Percentiles rank a stretch among this genome's conserved stretches.
Conservation (phyloP, 1,140 invertebrate species). For the Nephila pilipes region DNA sequence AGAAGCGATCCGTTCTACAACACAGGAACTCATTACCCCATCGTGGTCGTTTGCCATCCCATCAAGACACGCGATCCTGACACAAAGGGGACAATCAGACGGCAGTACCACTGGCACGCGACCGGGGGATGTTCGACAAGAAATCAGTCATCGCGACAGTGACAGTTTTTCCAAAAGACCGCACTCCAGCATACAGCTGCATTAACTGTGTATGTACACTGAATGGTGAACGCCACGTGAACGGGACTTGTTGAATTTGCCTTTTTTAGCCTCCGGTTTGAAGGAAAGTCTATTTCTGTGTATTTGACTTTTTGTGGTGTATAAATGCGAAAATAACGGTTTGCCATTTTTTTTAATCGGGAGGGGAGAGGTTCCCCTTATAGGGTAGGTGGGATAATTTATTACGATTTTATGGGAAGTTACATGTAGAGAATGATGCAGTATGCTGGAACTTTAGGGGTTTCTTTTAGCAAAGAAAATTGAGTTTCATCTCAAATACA, state of each 20-base stretch:
- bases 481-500: background rate
- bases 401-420: background rate
- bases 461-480: too few relatives aligned
- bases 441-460: background rate
- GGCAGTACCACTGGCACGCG: conserved; percentile 57
- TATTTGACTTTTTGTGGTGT: conserved; percentile 21
- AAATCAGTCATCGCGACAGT: conserved; percentile 52
- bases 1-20: conserved; percentile 27
- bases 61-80: conserved; percentile 47
- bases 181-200: conserved; percentile 7
- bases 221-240: background rate
- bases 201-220: background rate
- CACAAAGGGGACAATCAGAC: conserved; percentile 63
- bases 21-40: conserved; percentile 74
- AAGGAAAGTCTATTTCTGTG: background rate
- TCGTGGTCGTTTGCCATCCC: background rate
- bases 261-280: conserved; percentile 20
- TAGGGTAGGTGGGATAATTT: background rate
- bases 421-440: background rate
- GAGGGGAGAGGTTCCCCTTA: background rate
- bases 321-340: background rate
- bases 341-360: background rate
- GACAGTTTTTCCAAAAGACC: conserved; percentile 48
- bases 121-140: background rate
- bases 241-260: conserved; percentile 12